These are phyloP conservation scores for Myotis vivesi DNA, from an alignment of 2,797 vertebrate species.

Conservation along the genomic window DNA sequence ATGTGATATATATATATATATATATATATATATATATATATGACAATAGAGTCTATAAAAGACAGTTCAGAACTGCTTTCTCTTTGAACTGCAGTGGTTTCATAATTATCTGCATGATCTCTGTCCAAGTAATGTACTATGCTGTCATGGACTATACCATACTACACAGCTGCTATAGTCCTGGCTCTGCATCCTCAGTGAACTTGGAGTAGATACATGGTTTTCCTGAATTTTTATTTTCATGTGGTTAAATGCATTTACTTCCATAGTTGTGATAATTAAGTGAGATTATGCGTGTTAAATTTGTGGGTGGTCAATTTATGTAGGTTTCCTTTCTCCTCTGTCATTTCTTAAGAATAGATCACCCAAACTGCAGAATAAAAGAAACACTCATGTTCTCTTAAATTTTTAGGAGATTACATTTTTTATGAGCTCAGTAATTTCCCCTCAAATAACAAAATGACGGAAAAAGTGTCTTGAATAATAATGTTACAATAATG, in stretches of 20 bases:
- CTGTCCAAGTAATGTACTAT: background rate
- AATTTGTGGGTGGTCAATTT: background rate
- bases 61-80: background rate
- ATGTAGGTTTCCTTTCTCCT: background rate
- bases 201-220: background rate
- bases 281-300: background rate
- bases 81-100: background rate
- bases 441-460: constrained; percentile 43
- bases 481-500: background rate
- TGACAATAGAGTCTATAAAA: background rate
- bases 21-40: background rate
- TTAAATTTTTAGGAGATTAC: background rate
- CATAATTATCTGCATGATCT: background rate
- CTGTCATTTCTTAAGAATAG: background rate
- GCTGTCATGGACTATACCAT: background rate
- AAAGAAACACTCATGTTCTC: background rate
- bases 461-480: background rate
- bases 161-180: background rate
- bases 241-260: background rate
- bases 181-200: background rate
- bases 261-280: background rate
- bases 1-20: background rate
- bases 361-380: background rate
- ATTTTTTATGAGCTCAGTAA: background rate
- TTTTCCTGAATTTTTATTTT: constrained; percentile 30